These are phyloP conservation scores for Cochlearius cochlearius DNA, from an alignment of 2,113 vertebrate genomes.

Conservation along the genomic window DNA sequence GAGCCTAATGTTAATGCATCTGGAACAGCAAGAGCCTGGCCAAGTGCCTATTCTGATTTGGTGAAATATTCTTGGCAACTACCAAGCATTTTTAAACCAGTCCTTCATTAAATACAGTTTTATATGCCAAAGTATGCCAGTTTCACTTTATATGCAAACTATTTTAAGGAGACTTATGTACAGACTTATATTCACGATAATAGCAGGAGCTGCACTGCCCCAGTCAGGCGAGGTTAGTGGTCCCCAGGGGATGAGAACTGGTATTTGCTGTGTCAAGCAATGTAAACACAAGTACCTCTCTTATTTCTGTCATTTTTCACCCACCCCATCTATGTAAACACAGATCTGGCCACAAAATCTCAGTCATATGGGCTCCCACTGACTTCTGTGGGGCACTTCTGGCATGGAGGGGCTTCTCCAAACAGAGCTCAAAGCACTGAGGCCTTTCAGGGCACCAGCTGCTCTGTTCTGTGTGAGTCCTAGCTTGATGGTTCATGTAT, in stretches of 20 bases:
- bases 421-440: not conserved
- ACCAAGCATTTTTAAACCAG: not conserved
- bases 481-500: not conserved
- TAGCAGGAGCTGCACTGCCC: not conserved
- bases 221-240: not conserved
- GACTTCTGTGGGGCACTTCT: not conserved
- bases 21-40: slow-evolving; percentile 27
- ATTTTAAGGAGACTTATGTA: not conserved
- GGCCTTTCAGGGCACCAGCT: not conserved
- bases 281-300: not conserved
- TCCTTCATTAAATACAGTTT: not conserved
- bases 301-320: not conserved
- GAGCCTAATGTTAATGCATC: not conserved
- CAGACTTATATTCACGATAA: not conserved
- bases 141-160: not conserved
- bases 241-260: not conserved
- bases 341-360: not conserved
- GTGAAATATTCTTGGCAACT: slow-evolving; percentile 58
- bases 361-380: not conserved
- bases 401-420: not conserved
- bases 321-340: not conserved
- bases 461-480: not conserved
- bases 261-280: not conserved
- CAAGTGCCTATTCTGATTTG: not conserved
- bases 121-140: not conserved